A percentile compares a stretch with the other conserved stretches of the same genome.
Evolutionary conservation across 2,113 vertebrate genomes (phyloP).

Genomic region (Seriola quinqueradiata): DNA sequence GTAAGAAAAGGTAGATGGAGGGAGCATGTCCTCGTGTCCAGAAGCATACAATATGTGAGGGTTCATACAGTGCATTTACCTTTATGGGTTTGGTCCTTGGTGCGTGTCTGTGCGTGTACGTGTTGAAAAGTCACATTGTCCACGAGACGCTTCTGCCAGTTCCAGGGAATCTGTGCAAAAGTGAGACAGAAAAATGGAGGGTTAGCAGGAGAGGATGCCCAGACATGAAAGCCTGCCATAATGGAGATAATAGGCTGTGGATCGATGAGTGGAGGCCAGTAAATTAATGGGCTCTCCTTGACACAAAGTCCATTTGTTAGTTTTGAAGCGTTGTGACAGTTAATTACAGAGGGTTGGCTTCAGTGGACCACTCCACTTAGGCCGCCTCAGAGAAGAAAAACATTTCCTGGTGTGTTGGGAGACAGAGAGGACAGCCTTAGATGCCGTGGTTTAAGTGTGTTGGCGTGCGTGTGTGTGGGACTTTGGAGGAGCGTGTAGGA

Average conservation of each 20-base stretch:
- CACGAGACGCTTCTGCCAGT: constrained; percentile 6
- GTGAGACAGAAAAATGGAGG: constrained; percentile 39
- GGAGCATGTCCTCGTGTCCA: constrained; percentile 15
- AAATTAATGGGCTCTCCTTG: constrained; percentile 82
- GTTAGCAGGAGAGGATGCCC: constrained; percentile 47
- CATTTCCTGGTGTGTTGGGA: constrained; percentile 64
- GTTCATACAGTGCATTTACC: background rate
- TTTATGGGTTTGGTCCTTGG: background rate
- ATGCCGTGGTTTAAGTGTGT: constrained; percentile 55
- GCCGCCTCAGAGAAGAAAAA: constrained; percentile 66
- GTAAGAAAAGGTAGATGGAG: background rate
- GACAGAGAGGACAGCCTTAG: constrained; percentile 55
- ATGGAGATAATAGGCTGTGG: constrained; percentile 79
- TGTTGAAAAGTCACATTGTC: background rate
- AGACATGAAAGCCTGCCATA: constrained; percentile 66
- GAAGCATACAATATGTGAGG: background rate
- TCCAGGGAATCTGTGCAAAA: constrained; percentile 42
- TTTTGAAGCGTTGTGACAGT: constrained; percentile 83
- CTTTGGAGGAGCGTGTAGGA: constrained; percentile 12
- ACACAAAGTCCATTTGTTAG: constrained; percentile 83
- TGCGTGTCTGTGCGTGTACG: background rate
- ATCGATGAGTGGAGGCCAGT: constrained; percentile 72
- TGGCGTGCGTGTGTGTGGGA: constrained; percentile 1
- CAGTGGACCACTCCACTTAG: constrained; percentile 71
- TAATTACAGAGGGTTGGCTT: constrained; percentile 80